Evolutionary conservation across 2,888 invertebrate species (phyloP).

Genomic region (Melanotus villosus): DNA sequence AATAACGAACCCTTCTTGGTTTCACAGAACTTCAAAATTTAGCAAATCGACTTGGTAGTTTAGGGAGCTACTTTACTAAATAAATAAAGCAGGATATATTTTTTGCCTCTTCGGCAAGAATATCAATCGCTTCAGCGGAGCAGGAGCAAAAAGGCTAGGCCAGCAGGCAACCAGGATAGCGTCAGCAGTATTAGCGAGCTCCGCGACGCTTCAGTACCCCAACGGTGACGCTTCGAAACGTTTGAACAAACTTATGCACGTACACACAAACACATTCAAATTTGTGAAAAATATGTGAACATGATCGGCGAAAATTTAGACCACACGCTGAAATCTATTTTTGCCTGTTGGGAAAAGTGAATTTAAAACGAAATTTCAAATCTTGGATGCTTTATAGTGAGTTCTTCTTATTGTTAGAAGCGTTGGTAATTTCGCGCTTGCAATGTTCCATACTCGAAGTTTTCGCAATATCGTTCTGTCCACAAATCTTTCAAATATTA

Average conservation of each 20-base stretch:
- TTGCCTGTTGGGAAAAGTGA: too few relatives aligned
- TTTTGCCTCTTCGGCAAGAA: slow-evolving; percentile 29
- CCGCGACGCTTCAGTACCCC: slow-evolving; percentile 55
- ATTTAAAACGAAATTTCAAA: not conserved
- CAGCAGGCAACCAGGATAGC: slow-evolving; percentile 57
- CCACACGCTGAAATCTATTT: too few relatives aligned
- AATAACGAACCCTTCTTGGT: not conserved
- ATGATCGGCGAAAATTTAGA: slow-evolving; percentile 1
- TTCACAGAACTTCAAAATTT: not conserved
- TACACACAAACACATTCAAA: slow-evolving; percentile 18
- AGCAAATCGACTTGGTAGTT: not conserved
- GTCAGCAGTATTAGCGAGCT: slow-evolving; percentile 54
- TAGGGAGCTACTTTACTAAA: slow-evolving; percentile 14
- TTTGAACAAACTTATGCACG: slow-evolving; percentile 20
- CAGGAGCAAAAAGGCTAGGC: slow-evolving; percentile 58
- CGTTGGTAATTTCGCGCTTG: too few relatives aligned
- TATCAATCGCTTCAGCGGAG: slow-evolving; percentile 43
- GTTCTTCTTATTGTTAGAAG: not conserved
- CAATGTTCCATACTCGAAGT: too few relatives aligned
- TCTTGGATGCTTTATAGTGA: not conserved
- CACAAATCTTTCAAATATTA: slow-evolving; percentile 6
- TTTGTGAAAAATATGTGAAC: slow-evolving; percentile 11
- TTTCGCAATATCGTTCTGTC: too few relatives aligned
- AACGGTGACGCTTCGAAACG: slow-evolving; percentile 40
- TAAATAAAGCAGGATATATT: slow-evolving; percentile 26